Evolutionary conservation across 2,888 invertebrate species (phyloP), one percentile per base, ranked within the genome.

Genomic region (Drosophila borborema): DNA sequence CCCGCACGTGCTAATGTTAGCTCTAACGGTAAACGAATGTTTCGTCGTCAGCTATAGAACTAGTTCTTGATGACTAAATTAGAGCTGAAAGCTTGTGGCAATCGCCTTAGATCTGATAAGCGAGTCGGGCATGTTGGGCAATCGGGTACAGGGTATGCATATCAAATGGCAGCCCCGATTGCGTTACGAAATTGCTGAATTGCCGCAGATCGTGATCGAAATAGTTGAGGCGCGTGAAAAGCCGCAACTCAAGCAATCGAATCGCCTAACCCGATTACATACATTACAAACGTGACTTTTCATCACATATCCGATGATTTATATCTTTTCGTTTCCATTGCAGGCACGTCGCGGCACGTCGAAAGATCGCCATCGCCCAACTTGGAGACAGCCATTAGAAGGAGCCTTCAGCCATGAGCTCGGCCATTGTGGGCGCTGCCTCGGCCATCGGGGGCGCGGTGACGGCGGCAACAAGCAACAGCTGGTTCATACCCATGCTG

Each of bases 401-500:
- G 49, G 60, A 58, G 67, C 20, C 49, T 43, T n/a, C 54, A 69
- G 31, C 48, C 96, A 96, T 96, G 95, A 96, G 96, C 92, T 87
- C 86, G 46, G 94, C 95, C 65, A 94, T 96, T 92, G 94, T 95
- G 82, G 94, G 94, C 72, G 95, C 94, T 66, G 95, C 95, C 3
- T 95, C 95, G 82, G 95, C 96, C 46, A 93, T 96, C 75, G 95
- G 96, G 0, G 96, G 95, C 56, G 95, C 96, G 18, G 96, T 96
- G 43, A 95, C 95, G 56, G 95, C 95, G 18, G 94, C 95, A 45
- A 95, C 96, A 46, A 95, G 95, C 80, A 94, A 96, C 63, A 96
- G 96, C 12, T 96, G 97, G 95, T 96, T 98, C 92, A 95, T 97
- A 49, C 97, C 98, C 0, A 96, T 97, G 93, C 92, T 98, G 74